Conservation (phyloP, 1,140 invertebrate species). For the Danaus melanippus region DNA sequence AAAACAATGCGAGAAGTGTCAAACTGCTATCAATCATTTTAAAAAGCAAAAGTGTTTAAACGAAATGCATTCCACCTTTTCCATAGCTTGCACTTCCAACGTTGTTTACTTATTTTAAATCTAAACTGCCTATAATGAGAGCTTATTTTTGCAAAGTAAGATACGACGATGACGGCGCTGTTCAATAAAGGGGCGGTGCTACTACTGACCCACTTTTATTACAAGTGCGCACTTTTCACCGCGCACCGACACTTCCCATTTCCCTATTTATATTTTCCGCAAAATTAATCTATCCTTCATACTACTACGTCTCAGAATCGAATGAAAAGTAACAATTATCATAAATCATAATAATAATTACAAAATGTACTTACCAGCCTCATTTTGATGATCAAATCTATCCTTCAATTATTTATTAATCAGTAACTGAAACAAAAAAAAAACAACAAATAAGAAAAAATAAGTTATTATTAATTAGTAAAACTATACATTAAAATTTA, state of each 20-base stretch:
- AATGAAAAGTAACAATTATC: not conserved
- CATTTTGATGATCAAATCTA: slow-evolving; percentile 51
- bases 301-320: slow-evolving; percentile 2
- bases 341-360: slow-evolving; percentile 9
- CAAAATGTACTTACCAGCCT: slow-evolving; percentile 48
- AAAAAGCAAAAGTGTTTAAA: slow-evolving; percentile 15
- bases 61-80: slow-evolving; percentile 50
- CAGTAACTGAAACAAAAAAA: slow-evolving; percentile 47
- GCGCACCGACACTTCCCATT: slow-evolving; percentile 59
- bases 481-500: too few species aligned
- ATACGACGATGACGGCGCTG: slow-evolving; percentile 31
- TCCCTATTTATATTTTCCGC: slow-evolving; percentile 55
- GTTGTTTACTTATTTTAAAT: slow-evolving; percentile 33
- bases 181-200: slow-evolving; percentile 68
- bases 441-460: slow-evolving; percentile 1
- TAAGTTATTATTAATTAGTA: too few species aligned
- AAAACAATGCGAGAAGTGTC: slow-evolving; percentile 1
- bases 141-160: slow-evolving; percentile 46
- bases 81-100: slow-evolving; percentile 28
- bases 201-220: slow-evolving; percentile 67
- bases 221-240: slow-evolving; percentile 65
- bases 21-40: slow-evolving; percentile 12
- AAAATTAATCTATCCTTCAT: slow-evolving; percentile 35
- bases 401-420: slow-evolving; percentile 31
- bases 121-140: slow-evolving; percentile 38